Percentiles rank a stretch among this genome's conserved stretches.
phyloP scores from a whole-genome alignment of 2,888 invertebrate species.

The Metacarcinus magister region DNA sequence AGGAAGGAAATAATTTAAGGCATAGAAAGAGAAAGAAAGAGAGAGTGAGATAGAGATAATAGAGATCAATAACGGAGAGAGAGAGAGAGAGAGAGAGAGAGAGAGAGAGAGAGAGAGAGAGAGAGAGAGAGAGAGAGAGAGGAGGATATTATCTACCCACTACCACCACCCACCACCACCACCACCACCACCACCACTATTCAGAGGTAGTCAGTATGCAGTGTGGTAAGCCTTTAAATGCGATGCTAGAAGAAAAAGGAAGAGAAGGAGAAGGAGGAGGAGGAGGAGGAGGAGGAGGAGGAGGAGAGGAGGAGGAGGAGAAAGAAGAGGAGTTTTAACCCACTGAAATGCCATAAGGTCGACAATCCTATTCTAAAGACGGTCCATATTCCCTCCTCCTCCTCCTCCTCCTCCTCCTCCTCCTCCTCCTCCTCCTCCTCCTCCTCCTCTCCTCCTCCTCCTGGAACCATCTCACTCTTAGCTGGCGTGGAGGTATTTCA shows the following conservation, averaged over 20 bases:
- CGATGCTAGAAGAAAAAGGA: not conserved
- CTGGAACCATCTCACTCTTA: not conserved
- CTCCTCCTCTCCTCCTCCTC: not conserved
- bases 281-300: not conserved
- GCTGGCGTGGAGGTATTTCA: not conserved
- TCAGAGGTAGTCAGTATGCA: not conserved
- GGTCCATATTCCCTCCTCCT: not conserved
- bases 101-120: no score
- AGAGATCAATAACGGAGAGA: not conserved
- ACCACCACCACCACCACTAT: constrained; percentile 3
- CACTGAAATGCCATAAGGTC: not conserved
- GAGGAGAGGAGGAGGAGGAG: constrained; percentile 7
- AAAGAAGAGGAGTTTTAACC: not conserved
- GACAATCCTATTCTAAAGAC: not conserved
- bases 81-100: not conserved
- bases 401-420: not conserved
- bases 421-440: not conserved
- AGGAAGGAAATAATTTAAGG: not conserved
- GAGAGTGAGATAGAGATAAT: not conserved
- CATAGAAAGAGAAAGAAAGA: not conserved
- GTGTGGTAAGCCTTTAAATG: not conserved
- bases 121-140: no score
- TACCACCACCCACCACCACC: constrained; percentile 26
- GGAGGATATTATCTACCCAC: not conserved
- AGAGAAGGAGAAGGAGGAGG: no score